phyloP scores from a whole-genome alignment of 2,888 invertebrate genomes.

The Ditula angustiorana region DNA sequence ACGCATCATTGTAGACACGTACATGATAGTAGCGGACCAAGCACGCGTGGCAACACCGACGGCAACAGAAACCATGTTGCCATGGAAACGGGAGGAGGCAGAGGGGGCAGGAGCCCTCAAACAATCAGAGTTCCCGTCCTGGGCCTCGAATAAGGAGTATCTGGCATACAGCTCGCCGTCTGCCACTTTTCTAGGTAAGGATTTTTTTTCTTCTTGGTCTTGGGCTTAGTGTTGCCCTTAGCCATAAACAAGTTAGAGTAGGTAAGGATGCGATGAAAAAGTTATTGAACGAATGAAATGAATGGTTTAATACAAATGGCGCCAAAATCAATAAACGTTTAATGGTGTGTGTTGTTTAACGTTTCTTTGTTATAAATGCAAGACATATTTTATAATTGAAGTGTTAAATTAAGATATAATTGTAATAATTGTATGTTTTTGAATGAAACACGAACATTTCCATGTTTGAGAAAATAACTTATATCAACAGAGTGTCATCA shows the following conservation, averaged over 20 bases:
- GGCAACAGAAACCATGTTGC: constrained; percentile 95
- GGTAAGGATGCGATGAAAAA: too few species aligned
- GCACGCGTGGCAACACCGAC: constrained; percentile 94
- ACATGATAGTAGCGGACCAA: constrained; percentile 86
- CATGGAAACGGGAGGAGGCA: constrained; percentile 96
- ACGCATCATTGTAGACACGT: constrained; percentile 61
- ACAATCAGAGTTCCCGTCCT: constrained; percentile 96
- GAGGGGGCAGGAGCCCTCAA: constrained; percentile 89
- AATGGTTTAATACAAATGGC: constrained; percentile 6
- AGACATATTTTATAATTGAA: too few species aligned
- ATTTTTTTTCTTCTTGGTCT: too few species aligned
- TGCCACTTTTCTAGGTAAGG: constrained; percentile 95
- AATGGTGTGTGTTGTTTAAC: too few species aligned
- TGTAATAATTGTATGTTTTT: too few species aligned
- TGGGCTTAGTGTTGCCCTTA: too few species aligned
- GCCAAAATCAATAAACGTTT: neutral
- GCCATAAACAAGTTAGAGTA: too few species aligned
- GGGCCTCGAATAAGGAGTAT: constrained; percentile 98
- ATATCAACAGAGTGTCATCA: neutral
- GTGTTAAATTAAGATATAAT: too few species aligned
- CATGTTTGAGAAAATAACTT: neutral
- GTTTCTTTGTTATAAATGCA: too few species aligned
- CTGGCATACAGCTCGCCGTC: constrained; percentile 96
- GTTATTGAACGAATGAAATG: constrained; percentile 20
- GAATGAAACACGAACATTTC: neutral